Base-by-base conservation (phyloP, 1,140 invertebrate species). In the Papilio polytes region DNA sequence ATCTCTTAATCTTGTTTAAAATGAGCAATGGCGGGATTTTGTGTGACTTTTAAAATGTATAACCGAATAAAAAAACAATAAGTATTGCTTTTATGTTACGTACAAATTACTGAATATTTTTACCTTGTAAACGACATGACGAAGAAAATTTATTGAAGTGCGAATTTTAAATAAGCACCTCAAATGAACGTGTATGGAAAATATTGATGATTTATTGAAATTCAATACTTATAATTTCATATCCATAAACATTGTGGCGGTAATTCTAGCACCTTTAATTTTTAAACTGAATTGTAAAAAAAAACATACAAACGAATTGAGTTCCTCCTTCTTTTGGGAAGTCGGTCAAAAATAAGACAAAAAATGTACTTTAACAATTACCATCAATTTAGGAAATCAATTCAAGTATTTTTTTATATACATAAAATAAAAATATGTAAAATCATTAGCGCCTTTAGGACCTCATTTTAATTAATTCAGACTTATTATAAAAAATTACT, bases 1-100 rank as follows among this genome's bases (percentile, higher is more conserved):
- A 87, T 85, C 82, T 81, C 82, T 81, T 80, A 79, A 80, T 80
- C 83, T 83, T 85, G 83, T 87, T 85, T 84, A 83, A 85, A 84
- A 85, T 87, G 83, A 87, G 81, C 84, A 78, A 85, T 85, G 86
- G 84, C 78, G 51, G 81, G 85, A 84, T 82, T 84, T 84, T 80
- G 73, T 78, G 73, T 80, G 72, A 81, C 73, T 78, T 83, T 82
- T 59, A 53, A 80, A 80, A 80, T 66, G 53, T 81, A 74, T n/a
- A 48, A 15, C 31, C n/a, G 59, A 66, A 51, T 41, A 81, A 26
- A 73, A 74, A 73, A 81, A 74, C 31, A 80, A 26, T 51, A 80
- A 66, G n/a, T 56, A 20, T 56, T 51, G 44, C 63, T 70, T 70
- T 70, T 31, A 31, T 22, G 63, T 70, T 63, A 70, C 22, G 63